Evolutionary conservation across 1,140 invertebrate genomes (phyloP).

Genomic region (Reticulitermes speratus): DNA sequence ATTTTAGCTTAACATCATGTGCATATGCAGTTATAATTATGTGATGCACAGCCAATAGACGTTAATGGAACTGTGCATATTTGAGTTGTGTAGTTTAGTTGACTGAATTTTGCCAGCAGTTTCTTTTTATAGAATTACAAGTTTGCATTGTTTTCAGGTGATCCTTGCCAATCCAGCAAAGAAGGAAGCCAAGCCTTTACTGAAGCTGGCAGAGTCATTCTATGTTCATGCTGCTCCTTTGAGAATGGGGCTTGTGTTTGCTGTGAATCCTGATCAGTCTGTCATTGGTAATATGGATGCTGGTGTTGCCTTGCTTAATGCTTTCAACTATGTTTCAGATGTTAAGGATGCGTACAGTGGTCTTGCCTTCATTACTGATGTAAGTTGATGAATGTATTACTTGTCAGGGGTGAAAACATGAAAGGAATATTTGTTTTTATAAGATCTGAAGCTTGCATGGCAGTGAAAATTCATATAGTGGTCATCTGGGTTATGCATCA

Average conservation of each 20-base stretch:
- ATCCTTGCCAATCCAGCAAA: slow-evolving; percentile 85
- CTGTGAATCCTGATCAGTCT: slow-evolving; percentile 61
- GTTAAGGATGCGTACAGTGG: slow-evolving; percentile 57
- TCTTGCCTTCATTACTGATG: slow-evolving; percentile 79
- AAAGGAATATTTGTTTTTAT: too few relatives aligned
- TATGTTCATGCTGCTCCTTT: slow-evolving; percentile 85
- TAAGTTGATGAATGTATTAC: slow-evolving; percentile 47
- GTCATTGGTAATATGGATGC: slow-evolving; percentile 66
- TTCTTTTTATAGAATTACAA: too few relatives aligned
- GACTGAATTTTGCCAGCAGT: too few relatives aligned
- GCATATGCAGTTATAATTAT: too few relatives aligned
- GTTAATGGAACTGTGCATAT: too few relatives aligned
- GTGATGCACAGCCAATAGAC: too few relatives aligned
- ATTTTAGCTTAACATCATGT: too few relatives aligned
- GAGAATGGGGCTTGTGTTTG: slow-evolving; percentile 88
- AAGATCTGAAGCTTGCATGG: too few relatives aligned
- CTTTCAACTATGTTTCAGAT: slow-evolving; percentile 56
- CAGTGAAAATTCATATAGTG: too few relatives aligned
- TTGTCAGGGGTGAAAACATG: background rate
- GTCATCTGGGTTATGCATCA: too few relatives aligned
- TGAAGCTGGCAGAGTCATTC: slow-evolving; percentile 90
- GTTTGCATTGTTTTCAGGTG: slow-evolving; percentile 55
- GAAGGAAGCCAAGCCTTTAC: slow-evolving; percentile 64
- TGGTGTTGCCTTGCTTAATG: slow-evolving; percentile 83
- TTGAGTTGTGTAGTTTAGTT: too few relatives aligned